phyloP scores from a whole-genome alignment of 2,113 vertebrate genomes.

The Coturnix japonica region DNA sequence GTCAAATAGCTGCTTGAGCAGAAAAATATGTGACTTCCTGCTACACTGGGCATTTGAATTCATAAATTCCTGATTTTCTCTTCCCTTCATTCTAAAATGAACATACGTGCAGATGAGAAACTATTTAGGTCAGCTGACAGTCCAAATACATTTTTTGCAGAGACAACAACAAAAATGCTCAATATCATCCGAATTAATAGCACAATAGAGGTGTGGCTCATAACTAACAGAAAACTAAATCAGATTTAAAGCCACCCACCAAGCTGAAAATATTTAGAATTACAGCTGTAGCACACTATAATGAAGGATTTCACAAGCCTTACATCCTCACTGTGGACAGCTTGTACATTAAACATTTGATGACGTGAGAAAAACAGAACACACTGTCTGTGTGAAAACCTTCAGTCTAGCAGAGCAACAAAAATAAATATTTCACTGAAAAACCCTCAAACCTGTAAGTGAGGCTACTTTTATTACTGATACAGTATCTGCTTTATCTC shows the following conservation, averaged over 20 bases:
- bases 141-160: neutral
- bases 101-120: neutral
- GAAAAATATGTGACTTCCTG: slow-evolving; percentile 11
- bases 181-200: neutral
- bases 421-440: slow-evolving; percentile 43
- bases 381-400: neutral
- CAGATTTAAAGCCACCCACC: slow-evolving; percentile 28
- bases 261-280: slow-evolving; percentile 33
- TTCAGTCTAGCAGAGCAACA: neutral
- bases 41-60: neutral
- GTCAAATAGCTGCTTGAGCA: neutral
- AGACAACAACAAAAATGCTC: neutral
- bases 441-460: neutral
- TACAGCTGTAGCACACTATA: neutral
- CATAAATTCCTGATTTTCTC: slow-evolving; percentile 39
- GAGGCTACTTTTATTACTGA: slow-evolving; percentile 20
- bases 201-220: neutral
- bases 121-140: neutral
- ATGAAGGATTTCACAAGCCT: slow-evolving; percentile 39
- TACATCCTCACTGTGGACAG: neutral
- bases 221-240: neutral
- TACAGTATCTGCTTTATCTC: neutral
- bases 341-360: neutral
- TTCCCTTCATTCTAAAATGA: neutral
- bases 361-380: slow-evolving; percentile 39